phyloP scores from a whole-genome alignment of 2,888 invertebrate genomes.

The Ommatoiulus sabulosus region DNA sequence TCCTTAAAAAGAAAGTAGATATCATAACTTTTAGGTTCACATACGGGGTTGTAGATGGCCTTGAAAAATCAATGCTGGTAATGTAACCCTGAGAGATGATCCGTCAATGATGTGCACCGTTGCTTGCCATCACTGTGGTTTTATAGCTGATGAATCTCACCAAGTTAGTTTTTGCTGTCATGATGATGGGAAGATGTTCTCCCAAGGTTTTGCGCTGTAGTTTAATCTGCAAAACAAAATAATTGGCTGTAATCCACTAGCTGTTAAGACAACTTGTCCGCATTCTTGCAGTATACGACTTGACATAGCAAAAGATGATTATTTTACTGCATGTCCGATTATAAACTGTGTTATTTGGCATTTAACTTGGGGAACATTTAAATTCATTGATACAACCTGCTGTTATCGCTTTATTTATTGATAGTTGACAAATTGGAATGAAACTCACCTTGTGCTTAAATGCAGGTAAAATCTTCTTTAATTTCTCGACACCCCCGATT shows the following conservation, averaged over 20 bases:
- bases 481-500: slow-evolving; percentile 75
- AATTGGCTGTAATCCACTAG: background rate
- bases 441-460: slow-evolving; percentile 76
- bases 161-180: slow-evolving; percentile 78
- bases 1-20: too few species aligned
- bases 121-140: slow-evolving; percentile 61
- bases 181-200: slow-evolving; percentile 78
- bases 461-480: slow-evolving; percentile 73
- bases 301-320: too few species aligned
- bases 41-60: too few species aligned
- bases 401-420: too few species aligned
- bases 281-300: too few species aligned
- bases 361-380: too few species aligned
- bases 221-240: slow-evolving; percentile 71
- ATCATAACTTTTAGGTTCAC: too few species aligned
- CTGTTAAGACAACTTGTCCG: too few species aligned
- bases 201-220: slow-evolving; percentile 76
- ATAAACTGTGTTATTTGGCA: too few species aligned
- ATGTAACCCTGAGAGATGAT: background rate
- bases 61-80: background rate
- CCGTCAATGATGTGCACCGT: background rate
- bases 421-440: too few species aligned
- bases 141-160: slow-evolving; percentile 80
- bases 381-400: too few species aligned
- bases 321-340: too few species aligned